Base-by-base conservation (phyloP, 2,888 invertebrate genomes). In the Pecten maximus region DNA sequence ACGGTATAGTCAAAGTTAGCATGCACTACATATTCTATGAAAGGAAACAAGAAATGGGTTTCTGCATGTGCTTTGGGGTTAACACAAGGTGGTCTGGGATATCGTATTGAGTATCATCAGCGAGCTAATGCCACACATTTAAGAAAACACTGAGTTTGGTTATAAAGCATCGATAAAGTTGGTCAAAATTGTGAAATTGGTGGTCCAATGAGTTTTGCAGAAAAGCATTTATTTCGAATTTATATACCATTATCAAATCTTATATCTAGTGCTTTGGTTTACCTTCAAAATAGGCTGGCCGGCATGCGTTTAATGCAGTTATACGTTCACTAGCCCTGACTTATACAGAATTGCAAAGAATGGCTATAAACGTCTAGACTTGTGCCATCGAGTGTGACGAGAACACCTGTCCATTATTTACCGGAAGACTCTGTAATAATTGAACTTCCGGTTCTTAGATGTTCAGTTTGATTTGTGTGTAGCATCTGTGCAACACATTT, bases 371-470 rank as follows among this genome's bases (percentile, higher is more conserved):
- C 35, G 74, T 74, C 74, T 74, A 74, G 74, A 74, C 74, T 35
- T 10, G 8, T 74, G 74, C 35, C 19, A 74, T 74, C 74, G 10
- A 35, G 23, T 35, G 74, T 74, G 74, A 74, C 74, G 35, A 23
- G 35, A 12, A 15, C 35, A 74, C 74, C 74, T 74, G 74, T 60
- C 74, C 74, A 74, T 74, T 74, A 74, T 16, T 74, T 74, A 74
- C 74, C 74, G 74, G 74, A 74, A 74, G 74, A 35, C 15, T 15
- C 8, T 8, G 10, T 15, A 15, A 15, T 74, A 74, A 74, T 74
- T 74, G 74, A 74, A 74, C 74, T 74, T 74, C 74, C 74, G 74
- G 35, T 74, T 74, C 35, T 74, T 74, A 74, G 74, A 74, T 74
- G 10, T 74, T 28, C 28, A 28, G 74, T 74, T 6, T 74, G 74